Evolutionary conservation across 1,140 invertebrate species (phyloP).

Genomic region (Megathymus violae): DNA sequence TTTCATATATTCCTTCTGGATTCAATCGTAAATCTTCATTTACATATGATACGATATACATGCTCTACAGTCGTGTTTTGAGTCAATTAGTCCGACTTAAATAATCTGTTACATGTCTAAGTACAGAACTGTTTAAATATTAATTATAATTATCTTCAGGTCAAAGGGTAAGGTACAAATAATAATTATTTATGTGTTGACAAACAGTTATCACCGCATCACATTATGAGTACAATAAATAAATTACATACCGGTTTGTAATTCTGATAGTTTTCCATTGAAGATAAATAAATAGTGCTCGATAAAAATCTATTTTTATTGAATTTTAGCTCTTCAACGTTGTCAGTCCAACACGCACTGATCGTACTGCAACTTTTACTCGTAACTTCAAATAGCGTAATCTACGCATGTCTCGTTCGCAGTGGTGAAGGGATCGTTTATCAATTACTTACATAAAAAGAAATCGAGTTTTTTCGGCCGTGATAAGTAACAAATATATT

Average conservation of each 20-base stretch:
- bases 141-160: not conserved
- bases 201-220: not conserved
- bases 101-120: too few species aligned
- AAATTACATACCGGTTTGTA: constrained; percentile 7
- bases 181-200: not conserved
- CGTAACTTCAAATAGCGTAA: constrained; percentile 1
- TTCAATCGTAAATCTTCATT: not conserved
- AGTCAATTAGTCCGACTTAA: too few species aligned
- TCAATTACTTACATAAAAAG: too few species aligned
- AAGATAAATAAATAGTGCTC: not conserved
- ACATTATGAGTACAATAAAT: not conserved
- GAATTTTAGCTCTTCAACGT: not conserved
- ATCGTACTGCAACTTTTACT: constrained; percentile 18
- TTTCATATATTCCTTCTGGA: constrained; percentile 7
- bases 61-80: too few species aligned
- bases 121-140: not conserved
- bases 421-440: too few species aligned
- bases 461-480: too few species aligned
- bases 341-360: constrained; percentile 2
- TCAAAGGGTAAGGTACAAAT: not conserved
- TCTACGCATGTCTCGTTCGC: too few species aligned
- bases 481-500: too few species aligned
- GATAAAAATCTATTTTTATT: not conserved
- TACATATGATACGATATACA: not conserved
- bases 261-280: constrained; percentile 20